Base-by-base conservation (phyloP, 2,113 vertebrate genomes). In the Octodon degus region DNA sequence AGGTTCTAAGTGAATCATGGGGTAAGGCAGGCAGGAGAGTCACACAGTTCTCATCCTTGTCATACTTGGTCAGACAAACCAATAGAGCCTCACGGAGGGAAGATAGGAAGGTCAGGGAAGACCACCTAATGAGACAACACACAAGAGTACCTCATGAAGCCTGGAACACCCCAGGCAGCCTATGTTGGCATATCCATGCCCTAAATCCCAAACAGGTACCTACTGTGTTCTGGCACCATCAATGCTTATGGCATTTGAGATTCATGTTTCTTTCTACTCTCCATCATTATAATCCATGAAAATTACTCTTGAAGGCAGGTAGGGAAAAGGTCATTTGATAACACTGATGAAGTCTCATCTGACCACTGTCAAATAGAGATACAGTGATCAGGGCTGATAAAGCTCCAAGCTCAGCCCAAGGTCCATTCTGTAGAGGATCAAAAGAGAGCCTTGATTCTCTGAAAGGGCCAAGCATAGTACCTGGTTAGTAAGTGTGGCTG, bases 101-200 rank as follows among this genome's bases (percentile, higher is more conserved):
- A 43, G 2, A 34, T 22, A 74, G 72, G 72, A 76, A 76, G 22
- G 40, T 27, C 40, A 83, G 25, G 14, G 43, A 87, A 89, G 65
- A 19, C 0, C 30, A 19, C 30, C 17, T n/a, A 27, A 32, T 24
- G 65, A 65, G 67, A 34, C 7, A 4, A 72, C 63, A 34, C 7
- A 27, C 24, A 6, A 30, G 22, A 43, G 37, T 58, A 34, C 58
- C 63, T 8, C 10, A 19, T 1, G 0, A 7, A n/a, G 43, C 32
- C 27, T 24, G 20, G 47, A 19, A 68, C 13, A 3, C 27, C 34
- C 77, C 32, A 12, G 60, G 77, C 79, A 91, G 65, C n/a, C 68
- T n/a, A 43, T 17, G 0, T 14, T 0, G 25, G 24, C 74, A 0
- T 1, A 47, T 7, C 50, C 32, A 37, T 0, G 0, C 60, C 79